These are phyloP conservation scores for Siniperca scherzeri DNA, from an alignment of 2,797 vertebrate species.

Conservation along the genomic window DNA sequence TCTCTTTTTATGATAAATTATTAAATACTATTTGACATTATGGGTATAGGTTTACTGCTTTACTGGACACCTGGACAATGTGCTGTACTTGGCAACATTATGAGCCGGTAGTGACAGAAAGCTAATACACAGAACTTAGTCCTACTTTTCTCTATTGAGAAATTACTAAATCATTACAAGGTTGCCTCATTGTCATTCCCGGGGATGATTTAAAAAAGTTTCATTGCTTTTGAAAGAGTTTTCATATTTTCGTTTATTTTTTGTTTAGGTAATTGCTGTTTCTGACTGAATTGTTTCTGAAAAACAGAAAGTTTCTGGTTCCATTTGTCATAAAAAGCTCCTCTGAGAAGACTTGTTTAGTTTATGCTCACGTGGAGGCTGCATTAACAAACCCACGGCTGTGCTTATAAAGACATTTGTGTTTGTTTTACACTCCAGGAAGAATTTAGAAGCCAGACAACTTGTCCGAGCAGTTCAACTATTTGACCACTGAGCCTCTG, in stretches of 20 bases:
- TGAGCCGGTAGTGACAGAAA: no score
- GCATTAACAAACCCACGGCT: neutral
- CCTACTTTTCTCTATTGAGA: no score
- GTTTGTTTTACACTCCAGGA: neutral
- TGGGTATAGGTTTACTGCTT: neutral
- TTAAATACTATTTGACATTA: neutral
- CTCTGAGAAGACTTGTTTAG: neutral
- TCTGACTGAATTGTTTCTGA: neutral
- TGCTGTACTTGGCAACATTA: no score
- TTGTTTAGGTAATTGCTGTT: no score
- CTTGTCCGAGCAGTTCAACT: slow-evolving; percentile 22
- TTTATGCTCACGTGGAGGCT: neutral
- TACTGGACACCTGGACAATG: no score
- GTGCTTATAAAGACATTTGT: neutral
- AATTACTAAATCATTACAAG: no score
- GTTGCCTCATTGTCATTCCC: no score
- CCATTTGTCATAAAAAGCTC: neutral
- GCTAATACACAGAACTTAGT: no score
- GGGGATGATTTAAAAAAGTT: no score
- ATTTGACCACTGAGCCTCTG: neutral
- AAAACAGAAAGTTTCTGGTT: neutral
- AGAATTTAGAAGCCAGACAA: neutral
- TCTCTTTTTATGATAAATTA: no score
- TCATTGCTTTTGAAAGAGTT: no score
- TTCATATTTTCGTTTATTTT: no score